Conservation (phyloP, 2,113 vertebrate species). For the Rhipidura dahli region DNA sequence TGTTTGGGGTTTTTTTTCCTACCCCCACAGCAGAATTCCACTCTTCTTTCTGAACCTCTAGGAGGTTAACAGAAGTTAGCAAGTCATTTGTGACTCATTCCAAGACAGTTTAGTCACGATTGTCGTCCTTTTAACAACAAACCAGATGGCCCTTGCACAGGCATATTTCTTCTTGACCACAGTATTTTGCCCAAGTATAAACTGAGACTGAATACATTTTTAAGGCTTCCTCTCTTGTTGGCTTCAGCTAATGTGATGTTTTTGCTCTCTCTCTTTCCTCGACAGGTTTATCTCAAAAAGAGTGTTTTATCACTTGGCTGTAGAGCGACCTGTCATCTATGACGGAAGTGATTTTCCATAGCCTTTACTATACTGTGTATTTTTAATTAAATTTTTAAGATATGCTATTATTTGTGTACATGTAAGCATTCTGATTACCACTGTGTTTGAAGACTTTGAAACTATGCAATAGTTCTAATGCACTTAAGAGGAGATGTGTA, state of each 20-base stretch:
- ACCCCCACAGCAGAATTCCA: neutral
- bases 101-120: neutral
- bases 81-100: neutral
- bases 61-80: neutral
- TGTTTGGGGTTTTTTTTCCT: neutral
- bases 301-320: slow-evolving; percentile 86
- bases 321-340: slow-evolving; percentile 83
- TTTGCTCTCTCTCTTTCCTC: neutral
- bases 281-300: slow-evolving; percentile 95
- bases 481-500: neutral
- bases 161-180: neutral
- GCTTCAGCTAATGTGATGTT: neutral
- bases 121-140: neutral
- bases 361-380: neutral
- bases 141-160: neutral
- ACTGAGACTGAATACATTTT: neutral
- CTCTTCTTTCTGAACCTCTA: neutral
- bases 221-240: neutral
- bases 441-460: slow-evolving; percentile 22
- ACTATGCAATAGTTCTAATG: slow-evolving; percentile 35
- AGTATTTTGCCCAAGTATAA: neutral
- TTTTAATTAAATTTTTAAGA: slow-evolving; percentile 49
- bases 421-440: slow-evolving; percentile 27
- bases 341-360: slow-evolving; percentile 85
- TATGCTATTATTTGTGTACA: slow-evolving; percentile 59